Percentiles rank a stretch among this genome's conserved stretches.
phyloP scores from a whole-genome alignment of 2,797 vertebrate genomes.

The Parauchenoglanis punctatus region DNA sequence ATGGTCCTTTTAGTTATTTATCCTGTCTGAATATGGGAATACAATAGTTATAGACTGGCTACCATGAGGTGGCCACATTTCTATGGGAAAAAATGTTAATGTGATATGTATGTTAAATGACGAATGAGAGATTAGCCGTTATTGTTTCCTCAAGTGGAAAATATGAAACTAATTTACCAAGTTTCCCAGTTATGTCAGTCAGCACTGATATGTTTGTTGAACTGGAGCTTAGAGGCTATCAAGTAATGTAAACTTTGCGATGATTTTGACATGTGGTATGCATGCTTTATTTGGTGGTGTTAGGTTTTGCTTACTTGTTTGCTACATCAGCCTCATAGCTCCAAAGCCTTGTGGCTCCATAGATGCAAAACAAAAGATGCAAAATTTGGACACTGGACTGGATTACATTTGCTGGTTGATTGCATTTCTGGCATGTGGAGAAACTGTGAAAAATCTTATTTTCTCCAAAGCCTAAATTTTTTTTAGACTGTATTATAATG shows the following conservation, averaged over 20 bases:
- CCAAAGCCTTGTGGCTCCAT: neutral
- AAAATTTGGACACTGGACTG: neutral
- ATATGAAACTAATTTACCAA: neutral
- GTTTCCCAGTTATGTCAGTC: neutral
- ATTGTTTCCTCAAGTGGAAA: conserved; percentile 6
- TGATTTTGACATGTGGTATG: conserved; percentile 5
- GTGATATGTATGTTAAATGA: neutral
- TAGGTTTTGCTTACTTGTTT: neutral
- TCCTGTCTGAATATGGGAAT: neutral
- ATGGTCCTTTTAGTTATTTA: neutral
- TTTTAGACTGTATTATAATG: neutral
- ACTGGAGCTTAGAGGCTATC: neutral
- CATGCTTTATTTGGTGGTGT: neutral
- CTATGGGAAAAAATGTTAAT: neutral
- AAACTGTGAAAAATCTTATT: neutral
- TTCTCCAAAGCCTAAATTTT: neutral
- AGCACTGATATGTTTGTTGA: conserved; percentile 2
- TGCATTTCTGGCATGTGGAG: neutral
- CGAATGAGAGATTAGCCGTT: neutral
- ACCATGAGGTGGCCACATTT: neutral
- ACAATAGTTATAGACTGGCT: neutral
- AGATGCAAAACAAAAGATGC: neutral
- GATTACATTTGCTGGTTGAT: neutral
- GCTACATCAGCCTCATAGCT: neutral
- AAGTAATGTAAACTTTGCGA: neutral